Percentiles rank a stretch among this genome's conserved stretches.
Conservation (phyloP, 2,888 invertebrate species). For the Papilio demoleus region DNA sequence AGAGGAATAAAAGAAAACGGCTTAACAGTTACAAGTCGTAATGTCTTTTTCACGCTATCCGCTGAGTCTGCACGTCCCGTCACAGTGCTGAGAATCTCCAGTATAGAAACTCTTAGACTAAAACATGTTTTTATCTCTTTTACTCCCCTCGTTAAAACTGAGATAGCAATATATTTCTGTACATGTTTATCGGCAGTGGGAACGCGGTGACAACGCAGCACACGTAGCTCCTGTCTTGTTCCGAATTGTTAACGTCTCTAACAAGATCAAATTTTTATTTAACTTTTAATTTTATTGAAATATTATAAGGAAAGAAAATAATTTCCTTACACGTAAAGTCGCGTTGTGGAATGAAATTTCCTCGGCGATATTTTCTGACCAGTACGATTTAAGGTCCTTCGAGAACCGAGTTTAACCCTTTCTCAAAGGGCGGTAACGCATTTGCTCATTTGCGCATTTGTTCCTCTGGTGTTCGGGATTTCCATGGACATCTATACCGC, state of each 20-base stretch:
- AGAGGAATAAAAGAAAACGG: not conserved
- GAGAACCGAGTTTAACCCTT: no score
- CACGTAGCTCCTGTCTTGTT: not conserved
- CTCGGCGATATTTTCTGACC: no score
- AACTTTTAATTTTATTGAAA: not conserved
- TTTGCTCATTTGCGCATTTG: no score
- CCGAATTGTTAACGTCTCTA: constrained; percentile 6
- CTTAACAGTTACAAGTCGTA: not conserved
- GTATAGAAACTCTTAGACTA: not conserved
- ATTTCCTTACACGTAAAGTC: no score
- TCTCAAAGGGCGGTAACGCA: no score
- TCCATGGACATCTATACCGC: no score
- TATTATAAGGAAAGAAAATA: not conserved
- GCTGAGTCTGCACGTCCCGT: not conserved
- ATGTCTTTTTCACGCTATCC: constrained; percentile 3
- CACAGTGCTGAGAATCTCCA: not conserved
- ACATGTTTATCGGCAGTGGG: not conserved
- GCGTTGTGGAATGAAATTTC: no score
- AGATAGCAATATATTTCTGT: not conserved
- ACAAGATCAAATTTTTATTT: not conserved
- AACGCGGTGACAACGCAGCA: not conserved
- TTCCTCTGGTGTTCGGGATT: no score
- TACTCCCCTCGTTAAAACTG: not conserved
- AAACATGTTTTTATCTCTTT: not conserved
- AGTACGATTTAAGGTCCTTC: no score